phyloP scores from a whole-genome alignment of 2,797 vertebrate genomes.

The Pangasius krempfi region DNA sequence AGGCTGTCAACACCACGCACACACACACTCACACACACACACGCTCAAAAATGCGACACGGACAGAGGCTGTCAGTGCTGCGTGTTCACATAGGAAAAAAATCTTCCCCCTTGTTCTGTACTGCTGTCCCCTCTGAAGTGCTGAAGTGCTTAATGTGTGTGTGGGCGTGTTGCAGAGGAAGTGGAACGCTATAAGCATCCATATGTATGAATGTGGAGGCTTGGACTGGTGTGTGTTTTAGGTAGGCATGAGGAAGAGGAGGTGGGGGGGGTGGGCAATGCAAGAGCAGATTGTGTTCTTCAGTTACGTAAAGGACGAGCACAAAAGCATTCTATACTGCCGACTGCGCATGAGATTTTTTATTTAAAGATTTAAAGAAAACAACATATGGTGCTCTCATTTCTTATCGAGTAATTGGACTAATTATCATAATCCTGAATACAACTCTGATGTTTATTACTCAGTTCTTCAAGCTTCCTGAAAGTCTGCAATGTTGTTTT shows the following conservation, averaged over 20 bases:
- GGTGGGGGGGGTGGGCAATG: too few relatives aligned
- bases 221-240: slow-evolving; percentile 12
- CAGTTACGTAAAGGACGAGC: neutral
- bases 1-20: slow-evolving; percentile 44
- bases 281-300: slow-evolving; percentile 26
- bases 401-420: neutral
- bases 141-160: slow-evolving; percentile 43
- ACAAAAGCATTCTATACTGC: neutral
- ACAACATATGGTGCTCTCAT: slow-evolving; percentile 18
- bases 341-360: neutral
- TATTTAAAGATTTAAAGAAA: slow-evolving; percentile 17
- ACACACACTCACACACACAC: slow-evolving; percentile 21
- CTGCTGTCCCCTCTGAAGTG: slow-evolving; percentile 38
- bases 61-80: slow-evolving; percentile 37
- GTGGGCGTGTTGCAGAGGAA: slow-evolving; percentile 24
- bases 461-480: neutral
- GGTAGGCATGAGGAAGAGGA: slow-evolving; percentile 22
- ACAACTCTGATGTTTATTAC: neutral
- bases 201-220: slow-evolving; percentile 38
- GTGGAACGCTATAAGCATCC: slow-evolving; percentile 16
- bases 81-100: neutral
- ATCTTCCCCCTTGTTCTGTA: neutral
- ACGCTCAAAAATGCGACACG: neutral
- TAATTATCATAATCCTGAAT: neutral
- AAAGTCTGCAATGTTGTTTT: neutral